phyloP scores from a whole-genome alignment of 53 echinoderm and acorn worm species.

The Apostichopus leukothele region DNA sequence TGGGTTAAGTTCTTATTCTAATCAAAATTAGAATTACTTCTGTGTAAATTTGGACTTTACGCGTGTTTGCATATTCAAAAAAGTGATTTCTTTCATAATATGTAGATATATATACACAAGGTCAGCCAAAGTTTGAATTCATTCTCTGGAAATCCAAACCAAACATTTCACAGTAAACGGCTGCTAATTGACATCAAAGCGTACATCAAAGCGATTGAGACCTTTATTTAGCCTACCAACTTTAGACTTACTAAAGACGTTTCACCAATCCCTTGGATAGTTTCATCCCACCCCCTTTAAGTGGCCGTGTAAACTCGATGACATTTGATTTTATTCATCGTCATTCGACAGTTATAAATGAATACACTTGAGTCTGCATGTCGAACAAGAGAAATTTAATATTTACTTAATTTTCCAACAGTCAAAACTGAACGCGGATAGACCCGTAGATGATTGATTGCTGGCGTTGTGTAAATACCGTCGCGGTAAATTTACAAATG shows the following conservation, averaged over 20 bases:
- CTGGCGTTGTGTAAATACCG: constrained; percentile 35
- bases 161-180: neutral
- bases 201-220: neutral
- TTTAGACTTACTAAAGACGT: too few species aligned
- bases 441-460: constrained; percentile 28
- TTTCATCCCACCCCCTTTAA: constrained; percentile 13
- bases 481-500: constrained; percentile 46
- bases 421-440: constrained; percentile 19
- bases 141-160: neutral
- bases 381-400: constrained; percentile 46
- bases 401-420: constrained; percentile 33
- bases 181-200: neutral
- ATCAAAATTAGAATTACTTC: too few species aligned
- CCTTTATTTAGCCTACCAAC: neutral
- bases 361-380: constrained; percentile 21
- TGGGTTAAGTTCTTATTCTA: too few species aligned
- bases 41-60: too few species aligned
- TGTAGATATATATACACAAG: neutral
- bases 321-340: constrained; percentile 28
- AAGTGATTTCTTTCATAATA: too few species aligned
- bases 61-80: too few species aligned
- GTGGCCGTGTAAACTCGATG: constrained; percentile 30
- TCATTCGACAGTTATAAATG: constrained; percentile 36
- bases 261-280: too few species aligned
- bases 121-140: neutral